Evolutionary conservation across 2,888 invertebrate species (phyloP), one percentile per base, ranked within the genome.

Genomic region (Bibio marci): DNA sequence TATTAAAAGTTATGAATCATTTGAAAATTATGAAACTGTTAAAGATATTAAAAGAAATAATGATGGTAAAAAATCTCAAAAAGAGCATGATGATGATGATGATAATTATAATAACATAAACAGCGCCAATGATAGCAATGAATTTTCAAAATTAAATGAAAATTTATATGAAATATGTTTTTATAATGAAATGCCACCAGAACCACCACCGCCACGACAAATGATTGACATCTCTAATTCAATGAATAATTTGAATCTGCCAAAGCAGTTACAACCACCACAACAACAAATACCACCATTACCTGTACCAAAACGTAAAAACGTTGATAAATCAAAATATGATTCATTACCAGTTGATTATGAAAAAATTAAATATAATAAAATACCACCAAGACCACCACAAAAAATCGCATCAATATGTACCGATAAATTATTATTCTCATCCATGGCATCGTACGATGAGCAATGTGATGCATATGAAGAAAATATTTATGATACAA

Each of bases 401-500:
- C 45, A 47, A 11, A 25, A 41, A 6, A 22, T 22, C 8, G n/a
- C n/a, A n/a, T 22, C 22, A 22, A 22, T 22, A 22, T 22, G 22
- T 22, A 22, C 22, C 22, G 22, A 22, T 6, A 22, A 22, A 22
- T 8, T 8, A 22, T 22, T 22, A 22, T 6, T 6, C 8, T 22
- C 8, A 22, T 6, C 4, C 8, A 8, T 6, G 4, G 4, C 3
- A 5, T 12, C 19, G 13, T 13, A 18, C 11, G 27, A 25, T 3
- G n/a, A 37, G 8, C 25, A 19, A 6, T n/a, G 42, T 13, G 17
- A 49, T 39, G 49, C 51, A 12, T 52, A 65, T 27, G 65, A 60
- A 15, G 73, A 73, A 45, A 72, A 73, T 47, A 73, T 74, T 44
- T 73, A 74, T 47, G 73, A 72, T 44, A 71, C 71, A 2, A 73